phyloP scores from a whole-genome alignment of 1,140 invertebrate species.

The Antheraea pernyi region DNA sequence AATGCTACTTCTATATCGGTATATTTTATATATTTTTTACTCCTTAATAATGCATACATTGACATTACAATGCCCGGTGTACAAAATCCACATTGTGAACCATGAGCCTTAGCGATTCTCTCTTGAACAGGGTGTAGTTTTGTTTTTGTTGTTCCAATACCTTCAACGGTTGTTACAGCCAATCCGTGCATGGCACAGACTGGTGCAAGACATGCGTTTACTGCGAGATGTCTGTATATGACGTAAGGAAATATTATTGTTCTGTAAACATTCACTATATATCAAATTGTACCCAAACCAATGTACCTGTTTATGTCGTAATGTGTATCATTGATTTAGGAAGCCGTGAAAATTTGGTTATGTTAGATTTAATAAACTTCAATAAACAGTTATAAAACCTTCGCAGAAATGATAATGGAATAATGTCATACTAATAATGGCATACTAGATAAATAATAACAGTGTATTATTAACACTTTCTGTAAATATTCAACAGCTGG shows the following conservation, averaged over 20 bases:
- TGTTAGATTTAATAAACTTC: no score
- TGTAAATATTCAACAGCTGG: no score
- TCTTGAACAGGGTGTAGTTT: slow-evolving; percentile 92
- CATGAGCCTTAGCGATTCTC: slow-evolving; percentile 91
- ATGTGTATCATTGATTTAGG: not conserved
- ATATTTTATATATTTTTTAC: slow-evolving; percentile 78
- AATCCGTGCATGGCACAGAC: slow-evolving; percentile 91
- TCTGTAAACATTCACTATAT: not conserved
- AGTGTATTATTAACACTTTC: no score
- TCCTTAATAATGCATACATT: slow-evolving; percentile 92
- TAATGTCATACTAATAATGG: no score
- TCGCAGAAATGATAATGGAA: no score
- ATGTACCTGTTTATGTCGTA: not conserved
- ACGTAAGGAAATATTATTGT: slow-evolving; percentile 20
- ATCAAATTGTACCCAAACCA: no score
- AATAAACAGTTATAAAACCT: no score
- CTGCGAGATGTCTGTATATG: slow-evolving; percentile 89
- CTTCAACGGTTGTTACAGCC: slow-evolving; percentile 94
- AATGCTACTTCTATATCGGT: slow-evolving; percentile 90
- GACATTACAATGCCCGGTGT: slow-evolving; percentile 97
- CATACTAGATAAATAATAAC: no score
- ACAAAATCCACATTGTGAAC: slow-evolving; percentile 95
- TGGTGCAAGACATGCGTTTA: slow-evolving; percentile 95
- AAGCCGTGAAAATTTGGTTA: no score
- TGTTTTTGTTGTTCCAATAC: slow-evolving; percentile 87